Evolutionary conservation across 2,797 vertebrate genomes (phyloP), one percentile per base, ranked within the genome.

Genomic region (Lacerta agilis): DNA sequence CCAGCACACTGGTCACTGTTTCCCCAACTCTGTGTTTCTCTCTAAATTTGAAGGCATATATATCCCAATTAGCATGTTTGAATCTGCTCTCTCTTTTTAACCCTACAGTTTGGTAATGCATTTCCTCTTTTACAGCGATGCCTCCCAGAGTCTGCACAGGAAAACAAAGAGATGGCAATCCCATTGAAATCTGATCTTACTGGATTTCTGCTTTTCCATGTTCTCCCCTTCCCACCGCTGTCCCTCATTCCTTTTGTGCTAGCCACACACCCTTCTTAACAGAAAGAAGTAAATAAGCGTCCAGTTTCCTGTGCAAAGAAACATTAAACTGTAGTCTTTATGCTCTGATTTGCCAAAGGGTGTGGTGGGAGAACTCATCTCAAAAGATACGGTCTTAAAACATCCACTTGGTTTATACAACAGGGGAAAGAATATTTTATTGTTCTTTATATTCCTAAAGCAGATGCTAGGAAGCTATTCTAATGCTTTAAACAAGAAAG

Each of bases 401-500:
- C 72, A 85, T n/a, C 15, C 17, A 29, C 3, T 75, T 85, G 72
- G 64, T 43, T 85, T 76, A 17, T 76, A 33, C 72, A 85, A 10
- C 4, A 3, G 23, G 49, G 49, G 49, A 1, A 33, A 33, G 2
- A 10, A 49, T 49, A 49, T 49, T 49, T 85, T 76, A 20, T 83
- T 71, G 8, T 83, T 71, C 66, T 9, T 17, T 33, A 20, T 83
- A 29, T 64, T 64, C 55, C 58, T 76, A 76, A 64, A 29, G 13
- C 8, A 64, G 23, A 41, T 43, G 55, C 64, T 61, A 66, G 38
- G 81, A 71, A 55, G 77, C 81, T 20, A 75, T 43, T 55, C 9
- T 33, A 89, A 76, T 76, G 29, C 10, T 88, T 77, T 86, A 84
- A 61, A 66, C n/a, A 78, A 80, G 13, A 61, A 90, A 87, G 83